Base-by-base conservation (phyloP, 2,888 invertebrate genomes). In the Nasonovia ribisnigri region DNA sequence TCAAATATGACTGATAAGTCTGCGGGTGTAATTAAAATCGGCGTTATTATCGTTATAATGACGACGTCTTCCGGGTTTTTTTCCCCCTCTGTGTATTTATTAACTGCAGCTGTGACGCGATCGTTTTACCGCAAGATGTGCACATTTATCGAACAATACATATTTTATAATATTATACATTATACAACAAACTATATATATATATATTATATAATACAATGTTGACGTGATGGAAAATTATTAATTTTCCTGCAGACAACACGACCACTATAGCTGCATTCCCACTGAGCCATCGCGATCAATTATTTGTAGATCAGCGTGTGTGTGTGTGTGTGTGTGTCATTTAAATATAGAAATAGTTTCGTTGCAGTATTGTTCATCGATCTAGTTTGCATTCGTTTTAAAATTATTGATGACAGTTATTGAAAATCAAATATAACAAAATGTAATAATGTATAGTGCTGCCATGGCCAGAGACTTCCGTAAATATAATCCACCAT, bases 1-100 rank as follows among this genome's bases (percentile, higher is more conserved):
- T 84, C 43, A 84, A 84, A 84, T 43, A 43, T 84, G 84, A 43
- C 84, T 84, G 84, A 84, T 84, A 84, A 84, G 84, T 13, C 84
- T 29, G 36, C 26, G 84, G 43, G 43, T 29, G 13, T 84, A 84
- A 84, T 84, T 84, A 84, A 84, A 84, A 84, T 84, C 29, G 43
- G 43, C 29, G 84, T 43, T 43, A 84, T 42, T 84, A 43, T 24
- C 29, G 43, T 84, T 43, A 84, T 84, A 84, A 43, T 43, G 84
- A 43, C 29, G 13, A 36, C 36, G 43, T 84, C 20, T 26, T 26
- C 13, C 26, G 29, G 24, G 84, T 43, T 84, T 84, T 84, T 43
- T 43, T 84, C n/a, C 84, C 13, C 29, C 5, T 43, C 84, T 26
- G 29, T 84, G 11, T 84, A 84, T 43, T 84, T 43, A 24, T 29